Conservation (phyloP, 2,797 vertebrate genomes). For the Aldrovandia affinis region DNA sequence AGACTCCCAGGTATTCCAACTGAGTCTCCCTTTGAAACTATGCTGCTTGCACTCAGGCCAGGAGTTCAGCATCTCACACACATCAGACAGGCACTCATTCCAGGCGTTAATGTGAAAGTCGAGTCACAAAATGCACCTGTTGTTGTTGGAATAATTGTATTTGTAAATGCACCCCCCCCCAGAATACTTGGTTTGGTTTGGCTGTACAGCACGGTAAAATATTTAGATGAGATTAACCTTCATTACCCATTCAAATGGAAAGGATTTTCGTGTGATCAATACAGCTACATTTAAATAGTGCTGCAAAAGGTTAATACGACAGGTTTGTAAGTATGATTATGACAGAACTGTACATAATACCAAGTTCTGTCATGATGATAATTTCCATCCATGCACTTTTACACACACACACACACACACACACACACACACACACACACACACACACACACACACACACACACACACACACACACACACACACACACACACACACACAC, state of each 20-base stretch:
- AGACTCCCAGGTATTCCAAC: too few relatives aligned
- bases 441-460: slow-evolving; percentile 6
- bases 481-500: background rate
- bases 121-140: background rate
- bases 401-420: slow-evolving; percentile 12
- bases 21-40: too few relatives aligned
- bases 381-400: background rate
- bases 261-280: background rate
- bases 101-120: too few relatives aligned
- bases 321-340: background rate
- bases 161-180: background rate
- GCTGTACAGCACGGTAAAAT: too few relatives aligned
- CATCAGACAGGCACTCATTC: too few relatives aligned
- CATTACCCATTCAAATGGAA: background rate
- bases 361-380: background rate
- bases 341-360: background rate
- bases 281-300: background rate
- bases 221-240: too few relatives aligned
- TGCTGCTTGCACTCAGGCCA: too few relatives aligned
- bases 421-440: background rate
- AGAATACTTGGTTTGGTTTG: too few relatives aligned
- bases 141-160: background rate
- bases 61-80: too few relatives aligned
- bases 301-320: background rate
- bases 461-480: slow-evolving; percentile 5